phyloP scores from a whole-genome alignment of 1,140 invertebrate species.

The Aphaenogaster rudis region DNA sequence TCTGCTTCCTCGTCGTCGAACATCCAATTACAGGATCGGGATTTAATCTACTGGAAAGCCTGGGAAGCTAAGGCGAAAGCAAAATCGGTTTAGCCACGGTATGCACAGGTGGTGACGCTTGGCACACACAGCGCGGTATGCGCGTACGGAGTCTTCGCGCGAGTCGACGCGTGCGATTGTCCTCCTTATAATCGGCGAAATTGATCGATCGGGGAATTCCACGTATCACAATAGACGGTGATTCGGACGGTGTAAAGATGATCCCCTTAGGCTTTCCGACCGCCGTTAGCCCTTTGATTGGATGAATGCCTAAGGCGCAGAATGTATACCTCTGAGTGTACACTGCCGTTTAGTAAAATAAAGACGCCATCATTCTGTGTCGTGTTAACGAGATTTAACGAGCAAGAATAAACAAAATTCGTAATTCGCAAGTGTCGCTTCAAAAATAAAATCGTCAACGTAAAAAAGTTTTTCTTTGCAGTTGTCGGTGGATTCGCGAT shows the following conservation, averaged over 20 bases:
- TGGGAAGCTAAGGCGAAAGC: constrained; percentile 73
- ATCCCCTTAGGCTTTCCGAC: not conserved
- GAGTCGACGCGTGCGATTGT: constrained; percentile 53
- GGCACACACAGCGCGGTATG: constrained; percentile 67
- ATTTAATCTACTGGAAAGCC: constrained; percentile 82
- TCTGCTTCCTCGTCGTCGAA: constrained; percentile 67
- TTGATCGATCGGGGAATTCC: constrained; percentile 44
- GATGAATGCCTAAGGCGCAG: not conserved
- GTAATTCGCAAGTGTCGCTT: not conserved
- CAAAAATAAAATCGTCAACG: not conserved
- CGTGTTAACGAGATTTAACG: constrained; percentile 6
- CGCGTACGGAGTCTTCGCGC: constrained; percentile 20
- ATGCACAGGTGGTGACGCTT: constrained; percentile 81
- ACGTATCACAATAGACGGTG: constrained; percentile 24
- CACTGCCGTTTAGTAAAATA: not conserved
- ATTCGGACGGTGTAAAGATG: constrained; percentile 19
- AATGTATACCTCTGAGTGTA: not conserved
- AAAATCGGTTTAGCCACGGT: constrained; percentile 82
- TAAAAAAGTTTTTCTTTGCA: not conserved
- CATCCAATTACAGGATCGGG: constrained; percentile 77
- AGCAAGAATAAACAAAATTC: not conserved
- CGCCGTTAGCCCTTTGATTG: constrained; percentile 6
- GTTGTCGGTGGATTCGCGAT: no score
- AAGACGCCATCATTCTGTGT: not conserved
- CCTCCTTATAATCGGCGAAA: constrained; percentile 45